Conservation (phyloP, 2,888 invertebrate species). For the Hyles lineata region DNA sequence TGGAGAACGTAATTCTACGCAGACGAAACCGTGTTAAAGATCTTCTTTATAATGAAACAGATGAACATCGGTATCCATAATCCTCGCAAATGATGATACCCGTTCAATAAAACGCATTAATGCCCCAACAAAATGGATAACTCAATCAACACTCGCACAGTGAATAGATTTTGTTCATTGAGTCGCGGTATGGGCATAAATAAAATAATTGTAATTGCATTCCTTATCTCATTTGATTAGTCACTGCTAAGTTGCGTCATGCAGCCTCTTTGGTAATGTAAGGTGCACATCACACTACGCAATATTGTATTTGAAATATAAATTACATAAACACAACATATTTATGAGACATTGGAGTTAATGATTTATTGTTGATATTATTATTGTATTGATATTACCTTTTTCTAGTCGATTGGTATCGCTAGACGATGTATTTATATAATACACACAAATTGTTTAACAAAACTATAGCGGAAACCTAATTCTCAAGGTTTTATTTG, state of each 20-base stretch:
- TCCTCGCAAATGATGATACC: background rate
- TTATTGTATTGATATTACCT: too few species aligned
- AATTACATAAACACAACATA: too few species aligned
- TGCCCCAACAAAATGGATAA: slow-evolving; percentile 3
- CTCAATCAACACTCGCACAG: slow-evolving; percentile 23
- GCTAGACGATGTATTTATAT: too few species aligned
- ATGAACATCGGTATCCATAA: background rate
- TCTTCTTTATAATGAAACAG: too few species aligned
- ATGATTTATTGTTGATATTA: too few species aligned
- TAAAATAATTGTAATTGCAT: slow-evolving; percentile 77
- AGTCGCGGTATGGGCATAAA: slow-evolving; percentile 48
- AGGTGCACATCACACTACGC: slow-evolving; percentile 15
- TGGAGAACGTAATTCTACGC: too few species aligned
- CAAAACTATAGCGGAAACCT: too few species aligned
- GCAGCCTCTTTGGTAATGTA: slow-evolving; percentile 21
- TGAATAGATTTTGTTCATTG: slow-evolving; percentile 27
- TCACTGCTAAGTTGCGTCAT: slow-evolving; percentile 68
- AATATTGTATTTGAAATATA: background rate
- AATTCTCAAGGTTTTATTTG: too few species aligned
- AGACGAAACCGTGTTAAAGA: too few species aligned
- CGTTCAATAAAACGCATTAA: slow-evolving; percentile 17
- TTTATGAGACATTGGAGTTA: too few species aligned
- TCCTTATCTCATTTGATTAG: slow-evolving; percentile 80
- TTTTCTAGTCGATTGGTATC: too few species aligned
- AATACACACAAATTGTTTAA: too few species aligned